These are phyloP conservation scores for Premnoplex brunnescens DNA, from an alignment of 2,797 vertebrate species.

Conservation along the genomic window DNA sequence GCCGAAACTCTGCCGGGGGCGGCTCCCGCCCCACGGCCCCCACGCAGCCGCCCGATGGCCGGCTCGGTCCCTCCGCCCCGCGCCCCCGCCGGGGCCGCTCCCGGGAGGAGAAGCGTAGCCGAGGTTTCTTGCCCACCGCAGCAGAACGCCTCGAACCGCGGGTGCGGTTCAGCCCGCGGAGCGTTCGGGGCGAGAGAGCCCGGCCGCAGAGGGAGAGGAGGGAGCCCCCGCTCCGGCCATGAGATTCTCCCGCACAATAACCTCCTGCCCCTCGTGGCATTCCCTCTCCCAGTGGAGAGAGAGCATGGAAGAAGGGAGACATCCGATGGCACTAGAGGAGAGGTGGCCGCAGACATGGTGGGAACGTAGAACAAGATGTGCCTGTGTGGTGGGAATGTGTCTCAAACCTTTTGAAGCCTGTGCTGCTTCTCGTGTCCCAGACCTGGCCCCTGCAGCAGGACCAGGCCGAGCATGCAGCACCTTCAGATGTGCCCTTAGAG, in stretches of 20 bases:
- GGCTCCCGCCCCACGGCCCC: neutral
- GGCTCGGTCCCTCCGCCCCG: no score
- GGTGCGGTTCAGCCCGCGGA: neutral
- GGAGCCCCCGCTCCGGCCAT: fast-evolving
- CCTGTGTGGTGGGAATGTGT: neutral
- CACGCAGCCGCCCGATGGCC: neutral
- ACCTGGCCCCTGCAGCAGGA: neutral
- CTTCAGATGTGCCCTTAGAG: neutral
- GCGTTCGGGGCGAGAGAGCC: neutral
- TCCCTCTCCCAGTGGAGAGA: neutral
- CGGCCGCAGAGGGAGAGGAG: neutral
- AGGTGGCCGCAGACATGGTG: neutral
- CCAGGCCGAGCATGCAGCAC: neutral
- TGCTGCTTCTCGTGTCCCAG: neutral
- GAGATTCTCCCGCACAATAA: neutral
- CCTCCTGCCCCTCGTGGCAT: neutral
- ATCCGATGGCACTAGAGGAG: neutral
- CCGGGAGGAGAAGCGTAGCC: neutral
- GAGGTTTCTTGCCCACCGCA: fast-evolving
- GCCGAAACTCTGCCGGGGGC: neutral
- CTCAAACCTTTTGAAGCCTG: neutral
- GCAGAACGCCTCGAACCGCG: no score
- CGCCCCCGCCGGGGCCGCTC: neutral
- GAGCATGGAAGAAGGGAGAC: neutral
- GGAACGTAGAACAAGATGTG: neutral